Base-by-base conservation (phyloP, 2,113 vertebrate species). In the Pica pica region DNA sequence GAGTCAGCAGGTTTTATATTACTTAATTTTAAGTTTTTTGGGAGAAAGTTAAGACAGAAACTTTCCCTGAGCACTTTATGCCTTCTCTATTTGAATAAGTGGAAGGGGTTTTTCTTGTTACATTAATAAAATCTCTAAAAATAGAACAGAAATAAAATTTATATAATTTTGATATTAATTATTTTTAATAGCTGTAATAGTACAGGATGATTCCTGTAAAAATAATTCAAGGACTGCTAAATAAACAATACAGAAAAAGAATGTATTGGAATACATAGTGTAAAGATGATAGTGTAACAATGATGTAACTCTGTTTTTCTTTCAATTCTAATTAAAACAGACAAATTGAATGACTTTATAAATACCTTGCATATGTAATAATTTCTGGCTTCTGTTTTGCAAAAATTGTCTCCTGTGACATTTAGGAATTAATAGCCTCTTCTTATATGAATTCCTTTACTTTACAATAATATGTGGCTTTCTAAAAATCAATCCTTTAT, bases 211-310 rank as follows among this genome's bases (percentile, higher is more conserved):
- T 56, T 86, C 7, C 33, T 75, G 7, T 77, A 73, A 61, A 89
- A 95, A 31, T 67, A 79, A 50, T 78, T 64, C 30, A 19, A 57
- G n/a, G 20, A 37, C 70, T 81, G 11, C 35, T 87, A 65, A 82
- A 61, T 24, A 73, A 84, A 33, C 4, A 78, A 14, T 56, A 39
- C 8, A 82, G 68, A 56, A 82, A 73, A 61, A 77, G 49, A 73
- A 2, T 28, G 16, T 61, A 11, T 41, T 59, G 35, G 26, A 26
- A 59, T 73, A 74, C 49, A 22, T 56, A 77, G 75, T 93, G 71
- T 95, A 94, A 96, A 96, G 85, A 47, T 96, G 91, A 85, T 90
- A 55, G 83, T 96, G 65, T 95, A 95, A 90, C 68, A 83, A 33
- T 82, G 76, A 93, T 93, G 78, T 55, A 96, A 92, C 89, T 96